These are phyloP conservation scores for Oscheius sp. DNA, from an alignment of 2,888 invertebrate genomes.

Conservation along the genomic window DNA sequence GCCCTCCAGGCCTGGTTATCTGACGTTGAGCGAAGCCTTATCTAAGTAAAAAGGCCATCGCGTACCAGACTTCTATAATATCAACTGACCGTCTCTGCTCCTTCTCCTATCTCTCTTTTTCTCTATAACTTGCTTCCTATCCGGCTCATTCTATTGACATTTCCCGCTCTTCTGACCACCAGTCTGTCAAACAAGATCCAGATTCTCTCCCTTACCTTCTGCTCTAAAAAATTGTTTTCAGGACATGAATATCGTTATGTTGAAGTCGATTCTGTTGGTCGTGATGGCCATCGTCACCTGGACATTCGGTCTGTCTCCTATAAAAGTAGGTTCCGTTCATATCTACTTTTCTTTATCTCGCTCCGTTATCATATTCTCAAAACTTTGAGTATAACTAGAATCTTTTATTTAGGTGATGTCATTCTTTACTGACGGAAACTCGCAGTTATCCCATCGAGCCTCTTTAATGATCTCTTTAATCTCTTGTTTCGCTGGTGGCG, in stretches of 20 bases:
- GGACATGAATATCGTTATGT: slow-evolving; percentile 14
- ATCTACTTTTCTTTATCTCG: neutral
- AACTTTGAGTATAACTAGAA: neutral
- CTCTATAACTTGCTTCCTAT: neutral
- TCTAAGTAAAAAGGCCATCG: slow-evolving; percentile 1
- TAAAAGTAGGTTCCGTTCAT: slow-evolving; percentile 74
- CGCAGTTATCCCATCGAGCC: slow-evolving; percentile 33
- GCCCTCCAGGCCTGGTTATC: slow-evolving; percentile 19
- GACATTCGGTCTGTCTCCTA: slow-evolving; percentile 73
- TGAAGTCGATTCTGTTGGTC: slow-evolving; percentile 55
- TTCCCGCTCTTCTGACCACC: neutral
- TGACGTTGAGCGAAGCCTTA: neutral
- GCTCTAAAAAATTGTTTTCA: neutral
- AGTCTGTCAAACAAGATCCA: neutral
- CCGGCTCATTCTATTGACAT: neutral
- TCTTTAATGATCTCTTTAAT: slow-evolving; percentile 53
- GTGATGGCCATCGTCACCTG: slow-evolving; percentile 53
- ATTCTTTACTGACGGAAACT: slow-evolving; percentile 32
- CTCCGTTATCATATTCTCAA: neutral
- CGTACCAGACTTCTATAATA: slow-evolving; percentile 1
- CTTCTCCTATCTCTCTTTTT: neutral
- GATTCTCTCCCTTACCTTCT: neutral
- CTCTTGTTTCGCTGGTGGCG: slow-evolving; percentile 62
- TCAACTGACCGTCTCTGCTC: neutral
- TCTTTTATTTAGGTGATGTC: slow-evolving; percentile 34